Base-by-base conservation (phyloP, 2,888 invertebrate species). In the Meliscaeva auricollis region DNA sequence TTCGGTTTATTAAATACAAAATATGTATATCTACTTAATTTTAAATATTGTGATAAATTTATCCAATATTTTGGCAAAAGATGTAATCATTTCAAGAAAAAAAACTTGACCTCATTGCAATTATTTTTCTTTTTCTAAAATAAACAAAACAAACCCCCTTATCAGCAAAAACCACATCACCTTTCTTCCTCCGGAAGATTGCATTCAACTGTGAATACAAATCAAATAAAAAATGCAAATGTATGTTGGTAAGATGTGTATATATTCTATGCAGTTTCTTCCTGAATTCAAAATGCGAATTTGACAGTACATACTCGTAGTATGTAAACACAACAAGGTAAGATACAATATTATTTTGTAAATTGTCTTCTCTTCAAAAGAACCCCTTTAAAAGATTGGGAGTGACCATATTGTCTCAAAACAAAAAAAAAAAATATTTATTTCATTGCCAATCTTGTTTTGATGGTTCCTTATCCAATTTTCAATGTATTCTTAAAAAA, bases 211-310 rank as follows among this genome's bases (percentile, higher is more conserved):
- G 50, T 38, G 30, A 46, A 66, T 22, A 35, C 32, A 20, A 62
- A 66, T 66, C 48, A 50, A 66, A 66, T 66, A 9, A 50, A 9
- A 50, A 50, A 50, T 38, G 66, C 50, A 50, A 38, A 66, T 50
- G 6, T 50, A 20, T 13, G 15, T 38, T 0, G 15, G 9, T 54
- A 30, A 15, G 15, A 26, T 15, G 13, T 41, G 7, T 46, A 17
- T 8, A 17, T 6, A 46, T n/a, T 44, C 17, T 17, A 7, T 17
- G 15, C 3, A 56, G 17, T 26, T 46, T 20, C 50, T 50, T 50
- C 66, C 30, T 66, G 66, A 66, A 50, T 66, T 50, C 17, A 22
- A 38, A 66, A 50, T 50, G n/a, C 35, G 35, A 66, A 66, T 66
- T 66, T 22, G n/a, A 66, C 35, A 66, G 11, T n/a, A n/a, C n/a